phyloP scores from a whole-genome alignment of 2,797 vertebrate species.

The Periophthalmus magnuspinnatus region DNA sequence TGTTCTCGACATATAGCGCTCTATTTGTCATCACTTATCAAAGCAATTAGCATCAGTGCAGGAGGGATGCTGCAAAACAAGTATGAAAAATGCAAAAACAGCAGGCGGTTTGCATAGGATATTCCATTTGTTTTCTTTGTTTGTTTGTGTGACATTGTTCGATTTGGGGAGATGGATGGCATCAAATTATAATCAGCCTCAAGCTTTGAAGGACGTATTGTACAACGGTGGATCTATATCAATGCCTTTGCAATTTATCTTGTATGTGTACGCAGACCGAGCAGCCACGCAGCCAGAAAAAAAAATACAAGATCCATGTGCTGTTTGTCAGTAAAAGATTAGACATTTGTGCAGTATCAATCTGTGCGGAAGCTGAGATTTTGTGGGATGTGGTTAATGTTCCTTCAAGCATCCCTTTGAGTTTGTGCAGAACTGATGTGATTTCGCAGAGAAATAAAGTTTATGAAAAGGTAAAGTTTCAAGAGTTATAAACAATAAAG shows the following conservation, averaged over 20 bases:
- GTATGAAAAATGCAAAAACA: slow-evolving; percentile 16
- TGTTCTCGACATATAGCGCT: slow-evolving; percentile 27
- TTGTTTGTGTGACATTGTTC: slow-evolving; percentile 6
- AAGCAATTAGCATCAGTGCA: slow-evolving; percentile 34
- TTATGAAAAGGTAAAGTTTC: too few relatives aligned
- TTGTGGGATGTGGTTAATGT: too few relatives aligned
- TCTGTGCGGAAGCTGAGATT: too few relatives aligned
- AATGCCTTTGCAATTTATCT: neutral
- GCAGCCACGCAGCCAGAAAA: too few relatives aligned
- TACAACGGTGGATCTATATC: neutral
- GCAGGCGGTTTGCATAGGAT: slow-evolving; percentile 6
- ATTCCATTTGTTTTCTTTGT: neutral
- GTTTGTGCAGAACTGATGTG: too few relatives aligned
- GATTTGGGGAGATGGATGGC: neutral
- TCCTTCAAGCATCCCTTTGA: too few relatives aligned
- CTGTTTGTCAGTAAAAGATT: too few relatives aligned
- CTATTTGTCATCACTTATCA: slow-evolving; percentile 44
- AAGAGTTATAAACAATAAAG: too few relatives aligned
- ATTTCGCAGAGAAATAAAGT: too few relatives aligned
- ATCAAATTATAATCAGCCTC: slow-evolving; percentile 2
- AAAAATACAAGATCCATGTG: too few relatives aligned
- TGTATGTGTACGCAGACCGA: neutral
- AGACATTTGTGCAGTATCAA: too few relatives aligned
- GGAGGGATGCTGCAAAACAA: neutral
- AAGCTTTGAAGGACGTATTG: neutral